A percentile compares a stretch with the other conserved stretches of the same genome.
Conservation (phyloP, 2,888 invertebrate genomes). For the Acleris holmiana region DNA sequence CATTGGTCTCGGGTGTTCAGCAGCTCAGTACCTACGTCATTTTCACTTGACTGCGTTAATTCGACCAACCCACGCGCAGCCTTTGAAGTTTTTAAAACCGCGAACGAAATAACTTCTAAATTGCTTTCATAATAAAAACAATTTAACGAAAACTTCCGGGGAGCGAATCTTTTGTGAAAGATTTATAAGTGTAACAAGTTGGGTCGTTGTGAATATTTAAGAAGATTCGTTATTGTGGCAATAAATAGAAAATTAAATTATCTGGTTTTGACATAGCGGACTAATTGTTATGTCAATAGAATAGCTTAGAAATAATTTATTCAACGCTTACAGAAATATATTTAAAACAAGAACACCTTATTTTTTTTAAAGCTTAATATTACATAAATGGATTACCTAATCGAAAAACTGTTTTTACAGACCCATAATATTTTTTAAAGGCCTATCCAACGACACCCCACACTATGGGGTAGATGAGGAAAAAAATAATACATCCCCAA, state of each 20-base stretch:
- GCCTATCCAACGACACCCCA: too few relatives aligned
- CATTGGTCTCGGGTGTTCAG: neutral
- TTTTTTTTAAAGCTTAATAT: too few relatives aligned
- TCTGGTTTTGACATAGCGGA: neutral
- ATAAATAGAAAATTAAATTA: neutral
- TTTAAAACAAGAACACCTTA: too few relatives aligned
- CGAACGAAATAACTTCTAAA: slow-evolving; percentile 25
- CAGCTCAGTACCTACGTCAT: neutral
- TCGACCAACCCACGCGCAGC: slow-evolving; percentile 15
- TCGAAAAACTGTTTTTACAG: too few relatives aligned
- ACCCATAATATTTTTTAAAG: too few relatives aligned
- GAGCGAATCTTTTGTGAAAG: slow-evolving; percentile 19
- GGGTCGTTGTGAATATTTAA: neutral
- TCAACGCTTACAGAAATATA: too few relatives aligned
- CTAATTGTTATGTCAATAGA: neutral
- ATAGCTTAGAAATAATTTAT: too few relatives aligned
- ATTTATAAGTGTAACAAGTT: slow-evolving; percentile 15
- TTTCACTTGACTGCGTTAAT: slow-evolving; percentile 20
- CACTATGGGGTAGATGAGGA: too few relatives aligned
- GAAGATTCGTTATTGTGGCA: neutral
- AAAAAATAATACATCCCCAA: too few relatives aligned
- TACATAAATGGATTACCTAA: too few relatives aligned
- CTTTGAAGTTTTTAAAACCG: slow-evolving; percentile 32
- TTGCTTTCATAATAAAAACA: slow-evolving; percentile 31
- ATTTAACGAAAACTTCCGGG: slow-evolving; percentile 21